A percentile compares a stretch with the other conserved stretches of the same genome.
phyloP scores from a whole-genome alignment of 2,888 invertebrate genomes.

The Dynastes hyllus region DNA sequence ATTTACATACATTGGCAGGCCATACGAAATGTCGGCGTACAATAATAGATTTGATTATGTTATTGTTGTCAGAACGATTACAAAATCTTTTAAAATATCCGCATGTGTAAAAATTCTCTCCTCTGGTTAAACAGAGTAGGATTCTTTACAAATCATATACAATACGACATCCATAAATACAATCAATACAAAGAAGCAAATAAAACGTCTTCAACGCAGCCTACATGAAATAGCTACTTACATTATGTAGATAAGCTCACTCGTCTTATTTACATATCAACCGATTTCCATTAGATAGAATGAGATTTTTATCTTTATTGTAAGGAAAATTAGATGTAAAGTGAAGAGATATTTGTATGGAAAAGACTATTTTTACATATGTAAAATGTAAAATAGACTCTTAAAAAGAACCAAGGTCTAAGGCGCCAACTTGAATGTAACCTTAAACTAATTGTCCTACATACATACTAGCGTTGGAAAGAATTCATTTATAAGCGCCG shows the following conservation, averaged over 20 bases:
- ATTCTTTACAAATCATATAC: conserved; percentile 11
- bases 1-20: conserved; percentile 26
- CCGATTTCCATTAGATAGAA: background rate
- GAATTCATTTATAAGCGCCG: no score
- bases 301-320: conserved; percentile 11
- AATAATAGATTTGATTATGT: conserved; percentile 20
- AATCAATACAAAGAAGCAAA: background rate
- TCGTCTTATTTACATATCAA: conserved; percentile 1
- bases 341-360: background rate
- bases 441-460: no score
- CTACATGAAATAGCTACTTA: conserved; percentile 12
- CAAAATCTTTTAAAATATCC: conserved; percentile 34
- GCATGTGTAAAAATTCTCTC: conserved; percentile 30
- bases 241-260: conserved; percentile 1
- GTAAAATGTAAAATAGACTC: no score
- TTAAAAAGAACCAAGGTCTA: no score
- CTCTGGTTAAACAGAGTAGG: background rate
- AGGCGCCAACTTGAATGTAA: no score
- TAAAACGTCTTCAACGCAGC: background rate
- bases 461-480: no score
- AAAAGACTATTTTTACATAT: background rate
- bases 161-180: background rate
- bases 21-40: conserved; percentile 8
- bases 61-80: conserved; percentile 20
- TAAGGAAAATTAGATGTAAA: background rate